These are phyloP conservation scores for Neocloeon triangulifer DNA, from an alignment of 1,140 invertebrate genomes.

Conservation along the genomic window DNA sequence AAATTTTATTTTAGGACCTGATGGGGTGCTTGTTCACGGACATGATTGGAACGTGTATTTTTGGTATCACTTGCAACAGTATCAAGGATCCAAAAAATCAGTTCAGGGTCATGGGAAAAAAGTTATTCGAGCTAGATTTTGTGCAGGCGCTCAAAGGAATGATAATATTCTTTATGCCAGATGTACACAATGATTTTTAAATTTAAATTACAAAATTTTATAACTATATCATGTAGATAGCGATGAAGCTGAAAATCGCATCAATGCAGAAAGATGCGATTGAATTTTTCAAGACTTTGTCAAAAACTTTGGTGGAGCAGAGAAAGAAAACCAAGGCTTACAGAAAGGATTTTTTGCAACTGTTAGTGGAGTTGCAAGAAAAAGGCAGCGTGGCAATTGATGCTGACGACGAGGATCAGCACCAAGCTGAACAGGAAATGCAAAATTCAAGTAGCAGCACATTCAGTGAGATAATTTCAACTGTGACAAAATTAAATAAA, in stretches of 20 bases:
- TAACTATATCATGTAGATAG: too few relatives aligned
- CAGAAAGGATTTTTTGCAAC: conserved; percentile 19
- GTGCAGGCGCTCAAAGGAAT: conserved; percentile 2
- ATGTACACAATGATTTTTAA: background rate
- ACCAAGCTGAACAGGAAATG: too few relatives aligned
- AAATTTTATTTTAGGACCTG: conserved; percentile 23
- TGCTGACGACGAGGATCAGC: background rate
- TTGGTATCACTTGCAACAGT: conserved; percentile 7
- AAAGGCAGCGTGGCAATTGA: background rate
- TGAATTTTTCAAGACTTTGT: conserved; percentile 4
- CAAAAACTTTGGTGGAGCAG: conserved; percentile 2
- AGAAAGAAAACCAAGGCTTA: conserved; percentile 1
- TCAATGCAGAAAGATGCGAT: too few relatives aligned
- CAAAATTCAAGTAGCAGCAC: too few relatives aligned
- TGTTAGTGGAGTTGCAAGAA: conserved; percentile 5
- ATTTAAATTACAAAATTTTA: background rate
- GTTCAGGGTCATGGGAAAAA: conserved; percentile 1
- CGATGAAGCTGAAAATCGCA: too few relatives aligned
- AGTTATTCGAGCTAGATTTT: conserved; percentile 2
- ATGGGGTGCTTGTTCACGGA: conserved; percentile 25
- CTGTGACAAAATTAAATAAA: too few relatives aligned
- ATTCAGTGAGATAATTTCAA: too few relatives aligned
- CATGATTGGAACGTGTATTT: conserved; percentile 9
- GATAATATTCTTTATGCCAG: background rate
- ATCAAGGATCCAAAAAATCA: conserved; percentile 6